Evolutionary conservation across 2,113 vertebrate species (phyloP).

Genomic region (Romanogobio albipinnatus): DNA sequence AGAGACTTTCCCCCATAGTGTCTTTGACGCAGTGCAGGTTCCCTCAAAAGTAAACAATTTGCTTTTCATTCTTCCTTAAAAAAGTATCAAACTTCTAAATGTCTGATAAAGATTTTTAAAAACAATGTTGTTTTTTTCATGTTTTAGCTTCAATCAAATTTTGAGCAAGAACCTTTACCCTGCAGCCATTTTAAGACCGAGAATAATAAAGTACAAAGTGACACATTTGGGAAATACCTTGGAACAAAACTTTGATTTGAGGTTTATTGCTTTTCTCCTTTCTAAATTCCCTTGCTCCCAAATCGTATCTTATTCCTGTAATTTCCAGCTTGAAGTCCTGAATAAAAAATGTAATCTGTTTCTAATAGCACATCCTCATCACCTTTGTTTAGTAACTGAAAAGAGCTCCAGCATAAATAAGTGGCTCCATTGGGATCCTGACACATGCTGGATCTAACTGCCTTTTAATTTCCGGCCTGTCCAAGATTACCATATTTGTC

Average conservation of each 20-base stretch:
- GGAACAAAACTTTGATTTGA: conserved; percentile 10
- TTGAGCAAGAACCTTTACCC: background rate
- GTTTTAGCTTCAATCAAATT: background rate
- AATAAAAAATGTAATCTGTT: conserved; percentile 18
- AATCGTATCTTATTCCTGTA: conserved; percentile 30
- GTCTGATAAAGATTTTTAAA: background rate
- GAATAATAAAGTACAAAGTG: conserved; percentile 1
- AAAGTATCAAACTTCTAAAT: background rate
- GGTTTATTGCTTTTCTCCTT: conserved; percentile 2
- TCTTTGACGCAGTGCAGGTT: no score
- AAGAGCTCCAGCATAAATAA: conserved; percentile 16
- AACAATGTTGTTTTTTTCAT: background rate
- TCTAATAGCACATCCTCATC: background rate
- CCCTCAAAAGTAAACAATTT: background rate
- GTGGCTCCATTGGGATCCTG: background rate
- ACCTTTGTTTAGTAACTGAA: conserved; percentile 24
- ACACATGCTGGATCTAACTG: conserved; percentile 20
- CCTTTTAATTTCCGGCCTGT: background rate
- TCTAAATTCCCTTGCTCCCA: background rate
- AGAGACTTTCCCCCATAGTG: no score
- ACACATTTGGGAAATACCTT: background rate
- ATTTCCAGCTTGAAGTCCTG: background rate
- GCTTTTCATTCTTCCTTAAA: background rate
- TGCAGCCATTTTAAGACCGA: background rate
- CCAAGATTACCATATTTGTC: background rate